Evolutionary conservation across 2,113 vertebrate genomes (phyloP).

Genomic region (Laticauda laticaudata): DNA sequence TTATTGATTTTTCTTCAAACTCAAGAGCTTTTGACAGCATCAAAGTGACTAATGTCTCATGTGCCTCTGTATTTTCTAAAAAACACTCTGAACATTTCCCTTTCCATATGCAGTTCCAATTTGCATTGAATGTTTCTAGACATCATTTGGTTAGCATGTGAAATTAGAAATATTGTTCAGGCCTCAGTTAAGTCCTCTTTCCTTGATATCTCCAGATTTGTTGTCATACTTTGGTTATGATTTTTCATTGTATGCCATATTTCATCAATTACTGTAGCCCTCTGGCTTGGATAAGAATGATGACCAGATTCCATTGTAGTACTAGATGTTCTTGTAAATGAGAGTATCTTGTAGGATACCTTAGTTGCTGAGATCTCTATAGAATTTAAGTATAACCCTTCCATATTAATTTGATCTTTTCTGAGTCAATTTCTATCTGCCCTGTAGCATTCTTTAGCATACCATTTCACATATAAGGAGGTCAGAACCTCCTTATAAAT

Average conservation of each 20-base stretch:
- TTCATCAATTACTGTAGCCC: not conserved
- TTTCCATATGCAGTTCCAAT: not conserved
- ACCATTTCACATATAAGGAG: not conserved
- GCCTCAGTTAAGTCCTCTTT: not conserved
- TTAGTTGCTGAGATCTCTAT: not conserved
- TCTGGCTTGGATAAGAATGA: not conserved
- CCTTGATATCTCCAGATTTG: not conserved
- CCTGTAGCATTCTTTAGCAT: not conserved
- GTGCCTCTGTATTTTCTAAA: not conserved
- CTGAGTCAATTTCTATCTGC: not conserved
- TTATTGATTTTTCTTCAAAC: not conserved
- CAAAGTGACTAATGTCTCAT: not conserved
- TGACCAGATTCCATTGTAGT: not conserved
- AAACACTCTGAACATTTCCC: not conserved
- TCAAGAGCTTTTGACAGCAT: not conserved
- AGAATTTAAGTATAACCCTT: not conserved
- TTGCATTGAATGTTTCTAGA: not conserved
- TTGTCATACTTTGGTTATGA: not conserved
- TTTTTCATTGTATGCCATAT: not conserved
- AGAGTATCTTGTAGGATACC: not conserved
- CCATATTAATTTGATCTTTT: not conserved
- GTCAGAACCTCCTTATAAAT: not conserved
- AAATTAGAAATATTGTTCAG: not conserved
- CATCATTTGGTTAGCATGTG: not conserved
- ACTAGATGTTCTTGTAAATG: not conserved